Base-by-base conservation (phyloP, 1,140 invertebrate genomes). In the Harpegnathos saltator region DNA sequence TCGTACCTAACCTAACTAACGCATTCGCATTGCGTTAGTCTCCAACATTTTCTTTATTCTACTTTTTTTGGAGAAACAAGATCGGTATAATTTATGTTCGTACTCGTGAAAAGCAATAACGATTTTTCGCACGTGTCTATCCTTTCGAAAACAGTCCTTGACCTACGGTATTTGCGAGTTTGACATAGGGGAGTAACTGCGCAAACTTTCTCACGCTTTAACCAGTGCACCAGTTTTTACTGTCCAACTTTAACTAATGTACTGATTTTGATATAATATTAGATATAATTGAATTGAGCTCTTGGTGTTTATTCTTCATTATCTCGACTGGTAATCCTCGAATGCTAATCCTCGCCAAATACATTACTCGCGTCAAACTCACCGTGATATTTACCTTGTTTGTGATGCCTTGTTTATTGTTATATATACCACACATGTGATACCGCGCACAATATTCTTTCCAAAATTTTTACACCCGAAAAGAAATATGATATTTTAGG, bases 61-160 rank as follows among this genome's bases (percentile, higher is more conserved):
- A n/a, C 1, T 26, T 44, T 44, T 44, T 63, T 33, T n/a, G 65
- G 17, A 44, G 12, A 11, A 44, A 78, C 63, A 44, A 19, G 26
- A 11, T 9, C 11, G 38, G 0, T 19, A n/a, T 80, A 71, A 80
- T 80, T 80, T 71, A 80, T 71, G 52, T 71, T 58, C 14, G 9
- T 15, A 80, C 17, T 80, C 38, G 33, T 14, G 44, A 68, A 66
- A 77, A 58, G 52, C 33, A 24, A 44, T 44, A 69, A 80, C 65
- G 50, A 71, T 80, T 71, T 69, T 71, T 69, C 33, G 63, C 19
- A 33, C 62, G 33, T 44, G 22, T 69, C 44, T 15, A 54, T 77
- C 17, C 33, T 44, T 59, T 58, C 65, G 75, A 71, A 80, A 80
- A 80, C 50, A 71, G 33, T 71, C 52, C 65, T 80, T 80, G 75